Percentiles rank a stretch among this genome's conserved stretches.
Evolutionary conservation across 2,888 invertebrate genomes (phyloP).

Genomic region (Conus canariensis): DNA sequence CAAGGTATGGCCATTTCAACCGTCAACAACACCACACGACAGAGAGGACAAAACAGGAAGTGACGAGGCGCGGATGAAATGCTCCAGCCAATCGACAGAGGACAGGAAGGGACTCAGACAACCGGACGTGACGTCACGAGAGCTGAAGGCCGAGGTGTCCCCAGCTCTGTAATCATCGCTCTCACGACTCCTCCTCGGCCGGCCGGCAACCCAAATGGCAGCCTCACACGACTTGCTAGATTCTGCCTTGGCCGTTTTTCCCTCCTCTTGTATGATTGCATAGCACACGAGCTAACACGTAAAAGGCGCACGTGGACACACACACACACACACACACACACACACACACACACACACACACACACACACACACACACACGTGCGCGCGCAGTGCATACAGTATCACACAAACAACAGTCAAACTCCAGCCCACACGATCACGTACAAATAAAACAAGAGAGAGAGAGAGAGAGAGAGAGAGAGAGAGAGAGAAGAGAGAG

Average conservation of each 20-base stretch:
- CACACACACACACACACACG: no score
- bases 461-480: conserved; percentile 14
- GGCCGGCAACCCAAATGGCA: neutral
- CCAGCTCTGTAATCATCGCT: neutral
- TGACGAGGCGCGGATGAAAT: no score
- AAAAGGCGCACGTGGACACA: neutral
- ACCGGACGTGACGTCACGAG: neutral
- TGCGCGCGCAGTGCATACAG: no score
- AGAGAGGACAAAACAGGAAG: no score
- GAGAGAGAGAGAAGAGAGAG: conserved; percentile 8
- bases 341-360: neutral
- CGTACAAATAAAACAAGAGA: neutral
- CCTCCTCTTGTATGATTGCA: neutral
- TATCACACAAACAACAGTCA: no score
- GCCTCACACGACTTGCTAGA: neutral
- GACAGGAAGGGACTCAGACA: conserved; percentile 24
- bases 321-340: neutral
- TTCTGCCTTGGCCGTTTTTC: neutral
- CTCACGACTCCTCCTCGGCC: neutral
- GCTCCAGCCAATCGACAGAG: neutral
- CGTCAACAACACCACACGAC: no score
- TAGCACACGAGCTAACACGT: neutral
- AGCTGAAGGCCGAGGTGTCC: neutral
- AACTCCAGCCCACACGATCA: neutral
- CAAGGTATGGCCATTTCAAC: no score